Conservation (phyloP, 2,888 invertebrate species). For the Tipula helvola region DNA sequence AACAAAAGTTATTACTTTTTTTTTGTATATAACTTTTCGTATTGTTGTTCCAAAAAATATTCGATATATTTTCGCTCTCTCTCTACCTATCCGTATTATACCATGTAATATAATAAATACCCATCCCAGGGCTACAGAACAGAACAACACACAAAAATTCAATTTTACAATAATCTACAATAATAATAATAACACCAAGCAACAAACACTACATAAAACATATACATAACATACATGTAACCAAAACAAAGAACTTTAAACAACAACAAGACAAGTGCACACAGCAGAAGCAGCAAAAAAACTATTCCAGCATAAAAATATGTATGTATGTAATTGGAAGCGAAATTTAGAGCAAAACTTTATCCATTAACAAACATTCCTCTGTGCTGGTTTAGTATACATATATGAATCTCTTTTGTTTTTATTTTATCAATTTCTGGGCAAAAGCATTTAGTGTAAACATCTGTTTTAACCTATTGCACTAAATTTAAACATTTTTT, state of each 20-base stretch:
- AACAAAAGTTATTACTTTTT: not conserved
- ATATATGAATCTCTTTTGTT: not conserved
- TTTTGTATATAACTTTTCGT: not conserved
- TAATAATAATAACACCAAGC: not conserved
- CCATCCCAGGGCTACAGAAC: not conserved
- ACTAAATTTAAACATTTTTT: not conserved
- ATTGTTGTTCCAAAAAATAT: not conserved
- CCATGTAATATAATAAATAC: not conserved
- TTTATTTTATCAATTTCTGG: not conserved
- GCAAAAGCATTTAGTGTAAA: not conserved
- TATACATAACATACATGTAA: not conserved
- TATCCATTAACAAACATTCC: not conserved
- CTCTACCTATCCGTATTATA: not conserved
- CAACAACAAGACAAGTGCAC: not conserved
- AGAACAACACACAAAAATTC: not conserved
- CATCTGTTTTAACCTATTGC: constrained; percentile 4
- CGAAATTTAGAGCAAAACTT: not conserved
- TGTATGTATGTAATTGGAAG: not conserved
- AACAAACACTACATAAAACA: not conserved
- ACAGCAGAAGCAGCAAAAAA: not conserved
- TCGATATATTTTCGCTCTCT: not conserved
- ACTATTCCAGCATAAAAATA: not conserved
- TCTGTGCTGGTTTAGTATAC: not conserved
- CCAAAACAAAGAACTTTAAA: not conserved
- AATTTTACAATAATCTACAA: constrained; percentile 4